Base-by-base conservation (phyloP, 2,113 vertebrate genomes). In the Podilymbus podiceps region DNA sequence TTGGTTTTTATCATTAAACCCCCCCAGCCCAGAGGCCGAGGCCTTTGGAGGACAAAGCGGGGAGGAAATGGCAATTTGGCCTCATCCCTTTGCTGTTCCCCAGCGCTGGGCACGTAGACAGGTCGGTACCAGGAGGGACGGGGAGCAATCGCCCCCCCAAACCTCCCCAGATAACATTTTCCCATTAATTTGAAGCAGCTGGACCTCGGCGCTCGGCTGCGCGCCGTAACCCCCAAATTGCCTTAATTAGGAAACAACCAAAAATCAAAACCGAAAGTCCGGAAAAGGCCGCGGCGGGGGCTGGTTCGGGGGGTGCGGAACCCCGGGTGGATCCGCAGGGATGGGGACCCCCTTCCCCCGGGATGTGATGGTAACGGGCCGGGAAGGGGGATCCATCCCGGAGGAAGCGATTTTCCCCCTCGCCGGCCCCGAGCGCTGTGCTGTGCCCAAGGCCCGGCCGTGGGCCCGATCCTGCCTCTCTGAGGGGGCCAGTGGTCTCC, bases 121-220 rank as follows among this genome's bases (percentile, higher is more conserved):
- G 89, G 89, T 92, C 72, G 2, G 80, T 24, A 44, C 40, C 2
- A 9, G 47, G 44, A 28, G 11, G 25, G 75, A 31, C 0, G 0
- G 67, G 87, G 80, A 81, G 50, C 59, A 56, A 1, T 44, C 8
- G 0, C 11, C 28, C 76, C 66, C 53, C 40, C 5, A 8, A 18
- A 7, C 16, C 12, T 10, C 38, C 71, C 64, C 25, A 40, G 14
- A 67, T 50, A 47, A 69, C 6, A 30, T 72, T 89, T 85, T 74
- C 33, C 68, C 62, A 21, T 94, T 95, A 96, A 96, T 93, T 71
- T 30, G 4, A 96, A 95, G 93, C 95, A 95, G 74, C 93, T 94
- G 94, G 33, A 22, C 5, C 33, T 14, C 12, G 0, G 46, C 59
- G 52, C 60, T 88, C 4, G 11, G 84, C 68, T 11, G n/a, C 4